phyloP scores from a whole-genome alignment of 2,797 vertebrate genomes.

The Mus minutoides region DNA sequence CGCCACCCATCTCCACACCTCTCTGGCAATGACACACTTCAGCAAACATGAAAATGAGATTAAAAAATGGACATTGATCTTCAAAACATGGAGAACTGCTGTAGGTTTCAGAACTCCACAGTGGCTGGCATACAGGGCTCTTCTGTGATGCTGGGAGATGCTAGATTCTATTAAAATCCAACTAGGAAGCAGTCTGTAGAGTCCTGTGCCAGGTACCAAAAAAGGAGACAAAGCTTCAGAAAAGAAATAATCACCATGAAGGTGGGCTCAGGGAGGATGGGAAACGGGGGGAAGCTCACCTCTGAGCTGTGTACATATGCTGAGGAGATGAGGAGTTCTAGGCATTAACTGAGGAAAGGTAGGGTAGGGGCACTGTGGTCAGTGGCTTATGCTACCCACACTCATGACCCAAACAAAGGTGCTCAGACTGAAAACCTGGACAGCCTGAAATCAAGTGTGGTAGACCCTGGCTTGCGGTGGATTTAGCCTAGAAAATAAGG shows the following conservation, averaged over 20 bases:
- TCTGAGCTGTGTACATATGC: not conserved
- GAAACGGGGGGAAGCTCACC: not conserved
- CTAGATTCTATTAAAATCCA: not conserved
- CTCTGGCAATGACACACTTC: not conserved
- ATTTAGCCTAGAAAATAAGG: not conserved
- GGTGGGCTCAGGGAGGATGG: not conserved
- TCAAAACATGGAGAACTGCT: not conserved
- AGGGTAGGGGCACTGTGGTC: too few species aligned
- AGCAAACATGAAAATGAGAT: conserved; percentile 23
- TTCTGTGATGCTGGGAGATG: not conserved
- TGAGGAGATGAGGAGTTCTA: not conserved
- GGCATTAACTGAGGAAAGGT: not conserved
- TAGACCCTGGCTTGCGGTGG: not conserved
- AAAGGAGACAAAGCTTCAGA: not conserved
- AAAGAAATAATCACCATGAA: not conserved
- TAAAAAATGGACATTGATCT: not conserved
- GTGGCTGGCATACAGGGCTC: not conserved
- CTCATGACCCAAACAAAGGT: not conserved
- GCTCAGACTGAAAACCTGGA: not conserved
- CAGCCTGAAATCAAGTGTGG: not conserved
- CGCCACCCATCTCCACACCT: not conserved
- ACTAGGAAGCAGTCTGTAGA: not conserved
- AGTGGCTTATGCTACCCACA: not conserved
- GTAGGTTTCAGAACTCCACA: not conserved
- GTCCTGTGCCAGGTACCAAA: not conserved